Percentiles rank a stretch among this genome's conserved stretches.
These are phyloP conservation scores for Conus canariensis DNA, from an alignment of 2,888 invertebrate species.

Conservation along the genomic window DNA sequence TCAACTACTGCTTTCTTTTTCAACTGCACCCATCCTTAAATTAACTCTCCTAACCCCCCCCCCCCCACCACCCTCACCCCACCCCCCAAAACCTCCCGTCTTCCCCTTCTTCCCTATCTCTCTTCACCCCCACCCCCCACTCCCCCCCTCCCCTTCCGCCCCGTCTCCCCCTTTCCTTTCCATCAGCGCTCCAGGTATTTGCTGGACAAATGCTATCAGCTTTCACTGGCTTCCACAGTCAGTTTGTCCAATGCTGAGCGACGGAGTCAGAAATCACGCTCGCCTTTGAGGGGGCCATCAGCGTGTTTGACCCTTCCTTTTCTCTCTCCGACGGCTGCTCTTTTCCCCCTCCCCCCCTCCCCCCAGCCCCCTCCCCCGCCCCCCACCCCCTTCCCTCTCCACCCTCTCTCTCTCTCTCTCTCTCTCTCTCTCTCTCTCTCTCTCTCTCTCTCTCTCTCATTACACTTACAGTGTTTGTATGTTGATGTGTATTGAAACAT, in stretches of 20 bases:
- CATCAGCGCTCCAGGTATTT: background rate
- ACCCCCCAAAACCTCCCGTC: too few species aligned
- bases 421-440: background rate
- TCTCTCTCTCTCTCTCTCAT: too few species aligned
- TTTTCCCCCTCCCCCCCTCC: background rate
- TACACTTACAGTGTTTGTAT: too few species aligned
- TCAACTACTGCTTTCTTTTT: too few species aligned
- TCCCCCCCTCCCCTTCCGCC: background rate
- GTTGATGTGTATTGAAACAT: too few species aligned
- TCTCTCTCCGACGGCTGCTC: background rate
- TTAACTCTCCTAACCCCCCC: too few species aligned
- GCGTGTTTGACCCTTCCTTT: background rate
- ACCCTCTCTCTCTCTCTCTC: background rate
- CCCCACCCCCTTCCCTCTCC: background rate
- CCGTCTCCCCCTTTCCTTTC: background rate
- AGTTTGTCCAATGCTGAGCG: background rate
- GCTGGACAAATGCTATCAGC: background rate
- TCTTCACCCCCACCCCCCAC: background rate
- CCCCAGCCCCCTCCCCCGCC: background rate
- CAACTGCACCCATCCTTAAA: too few species aligned
- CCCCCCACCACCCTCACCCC: too few species aligned
- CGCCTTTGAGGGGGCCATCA: slow-evolving; percentile 1
- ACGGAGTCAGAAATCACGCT: background rate
- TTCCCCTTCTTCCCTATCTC: background rate
- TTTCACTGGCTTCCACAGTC: background rate